Base-by-base conservation (phyloP, 2,113 vertebrate genomes). In the Dermatemys mawii region DNA sequence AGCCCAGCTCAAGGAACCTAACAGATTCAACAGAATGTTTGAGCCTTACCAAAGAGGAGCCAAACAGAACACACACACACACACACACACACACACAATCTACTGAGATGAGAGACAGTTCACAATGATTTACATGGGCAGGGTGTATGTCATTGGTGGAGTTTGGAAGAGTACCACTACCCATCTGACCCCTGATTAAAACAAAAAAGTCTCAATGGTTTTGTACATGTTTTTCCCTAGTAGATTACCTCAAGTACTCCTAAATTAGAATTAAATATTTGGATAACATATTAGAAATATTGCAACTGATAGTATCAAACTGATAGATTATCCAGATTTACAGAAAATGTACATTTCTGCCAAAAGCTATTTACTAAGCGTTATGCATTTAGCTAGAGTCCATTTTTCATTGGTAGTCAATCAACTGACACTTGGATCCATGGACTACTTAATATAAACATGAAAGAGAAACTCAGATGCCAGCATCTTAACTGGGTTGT, bases 241-340 rank as follows among this genome's bases (percentile, higher is more conserved):
- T 3, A 0, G 46, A 7, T 44, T 48, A 1, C 26, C 35, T 44
- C n/a, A 38, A 3, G 50, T 27, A 1, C 2, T 27, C 63, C 70
- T 46, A 29, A 24, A 41, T 1, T 35, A 67, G 57, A 60, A 60
- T 60, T 32, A 7, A 9, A 54, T 67, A 4, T 38, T 55, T 26
- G 2, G 49, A 16, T 27, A 9, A 0, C 82, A 24, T 38, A 0
- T 27, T 2, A 0, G 11, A 79, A 50, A 29, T 29, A 1, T 0
- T 3, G 22, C 2, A 3, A 24, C 50, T 32, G 14, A 60, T 60
- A 32, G 29, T 32, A 60, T 60, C 57, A 60, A 60, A 16, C 12
- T 60, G 11, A 27, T 54, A 54, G 24, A 19, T 2, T 26, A 49
- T 12, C 67, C 41, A 3, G 87, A 27, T 55, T 13, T 48, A 32